Base-by-base conservation (phyloP, 2,888 invertebrate species). In the Cataglyphis cursor region DNA sequence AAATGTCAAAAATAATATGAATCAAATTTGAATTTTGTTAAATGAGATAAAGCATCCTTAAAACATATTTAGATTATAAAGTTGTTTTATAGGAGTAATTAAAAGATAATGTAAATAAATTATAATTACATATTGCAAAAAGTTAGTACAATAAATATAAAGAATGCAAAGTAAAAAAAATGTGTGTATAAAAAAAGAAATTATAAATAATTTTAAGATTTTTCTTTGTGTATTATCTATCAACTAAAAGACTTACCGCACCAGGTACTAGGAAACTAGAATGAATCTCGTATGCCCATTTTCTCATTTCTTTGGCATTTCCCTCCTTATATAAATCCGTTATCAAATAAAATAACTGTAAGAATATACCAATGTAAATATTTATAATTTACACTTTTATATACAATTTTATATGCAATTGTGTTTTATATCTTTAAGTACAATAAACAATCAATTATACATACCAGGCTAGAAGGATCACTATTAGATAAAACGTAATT, bases 281-380 rank as follows among this genome's bases (percentile, higher is more conserved):
- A 95, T 99, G 99, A 93, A 99, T 99, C 96, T 99, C 99, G 95
- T 99, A 99, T 4, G 99, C 99, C 99, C 99, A 99, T 94, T 99
- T 98, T 81, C 98, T 97, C 96, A 99, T 97, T 93, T 99, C 99
- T 95, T 98, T 97, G 78, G 97, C 96, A 90, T 97, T 97, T 73
- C 98, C 98, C 92, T 97, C 96, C 93, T 98, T 98, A 95, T 98
- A 99, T 78, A 97, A 96, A 94, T 99, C 98, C 86, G 99, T 98
- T 93, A 99, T 97, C 90, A 99, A 96, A 95, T 99, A 98, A 95
- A 99, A 97, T 88, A 97, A 95, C 96, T 96, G 93, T 10, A 95
- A 95, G 87, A 86, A 89, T 70, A 85, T 21, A 61, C 51, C 76
- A 74, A 72, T 65, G 35, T 41, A 54, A 66, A 85, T 38, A 21